Conservation (phyloP, 2,797 vertebrate genomes). For the Falco novaeseelandiae region DNA sequence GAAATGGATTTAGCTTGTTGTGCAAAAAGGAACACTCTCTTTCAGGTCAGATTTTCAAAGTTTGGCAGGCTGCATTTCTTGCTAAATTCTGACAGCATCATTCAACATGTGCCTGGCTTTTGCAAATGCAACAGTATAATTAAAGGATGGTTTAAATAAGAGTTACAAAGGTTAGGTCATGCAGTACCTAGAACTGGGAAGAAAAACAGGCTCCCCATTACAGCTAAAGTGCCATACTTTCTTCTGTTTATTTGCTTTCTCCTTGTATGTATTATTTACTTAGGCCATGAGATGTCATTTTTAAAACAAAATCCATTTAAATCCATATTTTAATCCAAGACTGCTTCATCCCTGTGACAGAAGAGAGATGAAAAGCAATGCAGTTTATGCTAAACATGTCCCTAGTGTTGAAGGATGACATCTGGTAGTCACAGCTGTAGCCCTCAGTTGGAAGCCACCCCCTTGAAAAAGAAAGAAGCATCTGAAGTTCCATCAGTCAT, state of each 20-base stretch:
- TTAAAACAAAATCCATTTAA: neutral
- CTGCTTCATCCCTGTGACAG: neutral
- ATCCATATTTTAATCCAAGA: neutral
- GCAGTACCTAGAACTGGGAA: neutral
- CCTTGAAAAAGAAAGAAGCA: neutral
- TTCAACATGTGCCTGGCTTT: neutral
- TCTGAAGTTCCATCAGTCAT: neutral
- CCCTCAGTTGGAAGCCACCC: neutral
- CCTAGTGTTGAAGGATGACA: neutral
- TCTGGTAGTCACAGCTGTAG: neutral
- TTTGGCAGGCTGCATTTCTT: neutral
- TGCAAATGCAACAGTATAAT: neutral
- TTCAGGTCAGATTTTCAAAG: neutral
- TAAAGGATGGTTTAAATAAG: neutral
- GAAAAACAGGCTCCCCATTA: neutral
- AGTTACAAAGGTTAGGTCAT: neutral
- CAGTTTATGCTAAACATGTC: neutral
- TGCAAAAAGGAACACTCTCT: neutral
- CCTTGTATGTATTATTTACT: neutral
- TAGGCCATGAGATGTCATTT: neutral
- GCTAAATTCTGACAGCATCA: neutral
- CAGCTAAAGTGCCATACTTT: neutral
- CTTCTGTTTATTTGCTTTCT: neutral
- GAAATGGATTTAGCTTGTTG: neutral
- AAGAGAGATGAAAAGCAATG: neutral